phyloP scores from a whole-genome alignment of 2,113 vertebrate genomes.

The Marmota monax region DNA sequence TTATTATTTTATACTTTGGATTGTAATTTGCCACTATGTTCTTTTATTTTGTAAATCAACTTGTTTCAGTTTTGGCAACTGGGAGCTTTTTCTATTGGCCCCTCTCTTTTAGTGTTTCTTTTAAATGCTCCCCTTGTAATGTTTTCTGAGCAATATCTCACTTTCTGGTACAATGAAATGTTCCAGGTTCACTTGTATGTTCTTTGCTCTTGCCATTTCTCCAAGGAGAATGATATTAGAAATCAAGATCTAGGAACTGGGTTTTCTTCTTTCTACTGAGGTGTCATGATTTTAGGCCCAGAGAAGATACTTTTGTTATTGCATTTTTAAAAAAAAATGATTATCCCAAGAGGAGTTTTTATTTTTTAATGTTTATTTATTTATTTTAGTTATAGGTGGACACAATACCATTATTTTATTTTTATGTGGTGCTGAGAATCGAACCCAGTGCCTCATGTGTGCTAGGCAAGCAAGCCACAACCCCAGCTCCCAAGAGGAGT shows the following conservation, averaged over 20 bases:
- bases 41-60: neutral
- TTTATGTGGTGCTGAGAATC: too few relatives aligned
- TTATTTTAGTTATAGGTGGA: too few relatives aligned
- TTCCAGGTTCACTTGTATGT: neutral
- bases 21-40: neutral
- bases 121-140: neutral
- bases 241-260: neutral
- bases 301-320: constrained; percentile 6
- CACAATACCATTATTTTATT: too few relatives aligned
- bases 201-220: neutral
- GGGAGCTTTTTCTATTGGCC: neutral
- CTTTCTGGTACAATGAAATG: neutral
- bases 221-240: neutral
- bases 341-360: neutral
- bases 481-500: neutral
- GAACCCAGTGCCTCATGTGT: too few relatives aligned
- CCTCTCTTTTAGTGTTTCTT: neutral
- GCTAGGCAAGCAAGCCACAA: too few relatives aligned
- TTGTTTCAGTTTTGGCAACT: neutral
- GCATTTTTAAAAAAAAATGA: neutral
- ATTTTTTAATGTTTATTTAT: too few relatives aligned
- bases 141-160: neutral
- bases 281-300: neutral
- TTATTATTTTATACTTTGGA: constrained; percentile 2
- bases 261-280: neutral